Conservation (phyloP, 2,888 invertebrate genomes). For the Spodoptera littoralis region DNA sequence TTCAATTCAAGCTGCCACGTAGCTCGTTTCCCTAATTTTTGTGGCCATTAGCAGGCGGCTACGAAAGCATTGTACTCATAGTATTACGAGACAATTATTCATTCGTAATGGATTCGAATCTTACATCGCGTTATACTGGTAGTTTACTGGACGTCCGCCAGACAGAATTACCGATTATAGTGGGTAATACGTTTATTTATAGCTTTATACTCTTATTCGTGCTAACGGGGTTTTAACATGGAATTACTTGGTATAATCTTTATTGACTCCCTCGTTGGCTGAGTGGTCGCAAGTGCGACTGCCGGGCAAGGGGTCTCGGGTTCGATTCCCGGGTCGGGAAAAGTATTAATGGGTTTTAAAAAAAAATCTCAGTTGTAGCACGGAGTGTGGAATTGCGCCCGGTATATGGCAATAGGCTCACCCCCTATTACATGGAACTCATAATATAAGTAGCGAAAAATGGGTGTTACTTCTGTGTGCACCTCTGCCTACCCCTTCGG, state of each 20-base stretch:
- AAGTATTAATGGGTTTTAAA: too few relatives aligned
- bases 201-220: conserved; percentile 27
- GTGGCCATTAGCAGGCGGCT: conserved; percentile 37
- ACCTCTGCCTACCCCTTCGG: background rate
- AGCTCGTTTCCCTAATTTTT: conserved; percentile 40
- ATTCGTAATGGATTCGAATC: conserved; percentile 65
- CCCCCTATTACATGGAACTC: too few relatives aligned
- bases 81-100: conserved; percentile 61
- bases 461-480: too few relatives aligned
- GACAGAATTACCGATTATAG: conserved; percentile 50
- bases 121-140: conserved; percentile 55
- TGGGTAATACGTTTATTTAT: conserved; percentile 45
- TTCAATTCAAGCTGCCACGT: conserved; percentile 24
- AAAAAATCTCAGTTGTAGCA: too few relatives aligned
- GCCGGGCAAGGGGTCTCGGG: too few relatives aligned
- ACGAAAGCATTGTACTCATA: conserved; percentile 32
- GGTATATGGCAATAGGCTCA: too few relatives aligned
- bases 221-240: conserved; percentile 16
- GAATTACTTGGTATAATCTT: conserved; percentile 9
- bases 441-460: too few relatives aligned
- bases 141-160: conserved; percentile 50
- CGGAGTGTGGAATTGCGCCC: too few relatives aligned
- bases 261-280: background rate
- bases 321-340: too few relatives aligned
- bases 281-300: too few relatives aligned